Evolutionary conservation across 2,797 vertebrate species (phyloP).

Genomic region (Glyptemys insculpta): DNA sequence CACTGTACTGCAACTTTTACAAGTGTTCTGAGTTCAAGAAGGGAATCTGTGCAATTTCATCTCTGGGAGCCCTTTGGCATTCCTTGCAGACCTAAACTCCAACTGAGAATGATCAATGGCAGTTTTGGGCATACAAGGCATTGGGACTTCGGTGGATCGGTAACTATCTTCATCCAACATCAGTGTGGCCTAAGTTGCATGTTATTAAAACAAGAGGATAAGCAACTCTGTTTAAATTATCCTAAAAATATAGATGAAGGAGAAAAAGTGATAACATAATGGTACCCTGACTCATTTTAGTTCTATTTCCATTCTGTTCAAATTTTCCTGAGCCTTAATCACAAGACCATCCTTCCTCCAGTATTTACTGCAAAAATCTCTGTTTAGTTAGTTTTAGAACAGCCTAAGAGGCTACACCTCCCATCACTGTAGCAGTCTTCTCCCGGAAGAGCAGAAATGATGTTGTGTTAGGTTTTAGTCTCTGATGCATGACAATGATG

Average conservation of each 20-base stretch:
- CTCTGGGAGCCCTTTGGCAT: background rate
- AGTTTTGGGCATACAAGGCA: background rate
- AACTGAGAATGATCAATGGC: background rate
- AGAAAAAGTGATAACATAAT: background rate
- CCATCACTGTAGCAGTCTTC: too few species aligned
- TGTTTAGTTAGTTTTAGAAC: background rate
- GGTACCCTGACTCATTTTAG: background rate
- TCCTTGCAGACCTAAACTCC: background rate
- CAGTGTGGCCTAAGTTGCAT: background rate
- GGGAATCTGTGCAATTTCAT: accelerated
- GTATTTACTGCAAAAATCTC: background rate
- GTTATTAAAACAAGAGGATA: background rate
- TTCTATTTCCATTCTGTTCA: background rate
- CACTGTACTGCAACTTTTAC: background rate
- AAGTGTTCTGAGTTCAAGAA: background rate
- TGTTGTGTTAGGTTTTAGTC: background rate
- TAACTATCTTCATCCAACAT: background rate
- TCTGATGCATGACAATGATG: background rate
- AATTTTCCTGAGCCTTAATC: background rate
- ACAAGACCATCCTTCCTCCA: background rate
- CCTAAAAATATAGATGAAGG: background rate
- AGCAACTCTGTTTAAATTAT: too few species aligned
- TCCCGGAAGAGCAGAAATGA: background rate
- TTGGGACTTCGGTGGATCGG: background rate
- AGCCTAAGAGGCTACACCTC: background rate